Evolutionary conservation across 1,140 invertebrate genomes (phyloP), one percentile per base, ranked within the genome.

Genomic region (Dendroctonus ponderosae): DNA sequence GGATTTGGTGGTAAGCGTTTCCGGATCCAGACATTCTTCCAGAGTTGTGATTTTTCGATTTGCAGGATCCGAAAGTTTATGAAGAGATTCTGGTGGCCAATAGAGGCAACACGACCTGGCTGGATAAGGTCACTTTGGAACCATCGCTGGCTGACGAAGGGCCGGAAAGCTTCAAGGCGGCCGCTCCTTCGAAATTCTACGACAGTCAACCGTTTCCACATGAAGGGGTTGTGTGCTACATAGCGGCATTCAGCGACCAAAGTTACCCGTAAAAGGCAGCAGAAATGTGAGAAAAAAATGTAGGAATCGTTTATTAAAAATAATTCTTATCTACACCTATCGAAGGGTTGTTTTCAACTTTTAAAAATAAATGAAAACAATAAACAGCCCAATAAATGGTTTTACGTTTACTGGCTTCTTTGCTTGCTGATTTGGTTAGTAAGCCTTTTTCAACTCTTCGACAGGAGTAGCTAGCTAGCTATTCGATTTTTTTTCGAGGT

Each of bases 1-100:
- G 43, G 73, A 80, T 59, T 68, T 79, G 8, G 70, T 80, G 68
- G 79, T 79, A 71, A 69, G 65, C 62, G 14, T 44, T 56, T 2
- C 7, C 5, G 9, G 12, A 3, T 15, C 12, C 42, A 58, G 9
- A 43, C 12, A 44, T 14, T 43, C 3, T 43, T 43, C 42, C 6
- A 11, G 2, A 7, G n/a, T 15, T 26, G 1, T 26, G 26, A 26
- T 26, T 26, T 26, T 26, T 26, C 26, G 26, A 5, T 58, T 67
- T 67, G 26, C 11, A 72, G 68, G 63, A 69, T 57, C 40, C 48
- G 38, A 68, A 72, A 52, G 64, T 72, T 5, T 73, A 73, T 46
- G 69, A 73, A 62, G 72, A 73, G 58, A 61, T 73, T 15, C 49
- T 71, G 41, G 48, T 73, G 15, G 67, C 69, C 4, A 73, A 73